These are phyloP conservation scores for Cremastinae sp. DNA, from an alignment of 2,888 invertebrate species.

Conservation along the genomic window DNA sequence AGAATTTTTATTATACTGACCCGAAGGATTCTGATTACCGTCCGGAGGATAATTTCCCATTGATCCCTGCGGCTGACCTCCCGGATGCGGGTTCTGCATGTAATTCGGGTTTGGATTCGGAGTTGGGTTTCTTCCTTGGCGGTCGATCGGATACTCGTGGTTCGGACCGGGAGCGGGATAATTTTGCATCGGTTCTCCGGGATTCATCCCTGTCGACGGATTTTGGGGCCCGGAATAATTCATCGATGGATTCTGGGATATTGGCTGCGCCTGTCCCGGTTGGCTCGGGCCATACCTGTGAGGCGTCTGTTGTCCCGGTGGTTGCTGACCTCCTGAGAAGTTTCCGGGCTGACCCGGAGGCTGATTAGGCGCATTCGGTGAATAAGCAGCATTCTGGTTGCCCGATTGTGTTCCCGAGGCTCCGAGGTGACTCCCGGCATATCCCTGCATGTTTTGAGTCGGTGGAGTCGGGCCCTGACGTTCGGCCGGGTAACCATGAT, in stretches of 20 bases:
- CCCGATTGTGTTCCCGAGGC: conserved; percentile 59
- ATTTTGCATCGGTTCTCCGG: conserved; percentile 69
- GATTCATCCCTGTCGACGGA: conserved; percentile 52
- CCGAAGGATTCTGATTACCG: conserved; percentile 65
- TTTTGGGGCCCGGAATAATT: conserved; percentile 36
- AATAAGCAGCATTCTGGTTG: conserved; percentile 47
- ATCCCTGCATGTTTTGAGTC: conserved; percentile 69
- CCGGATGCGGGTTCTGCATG: conserved; percentile 58
- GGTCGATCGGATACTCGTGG: conserved; percentile 70
- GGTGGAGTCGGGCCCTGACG: conserved; percentile 62
- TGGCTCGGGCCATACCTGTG: conserved; percentile 55
- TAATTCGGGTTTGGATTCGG: conserved; percentile 67
- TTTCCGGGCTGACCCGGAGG: conserved; percentile 46
- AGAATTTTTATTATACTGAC: conserved; percentile 69
- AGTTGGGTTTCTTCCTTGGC: conserved; percentile 65
- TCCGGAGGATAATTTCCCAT: conserved; percentile 68
- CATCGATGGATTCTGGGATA: conserved; percentile 48
- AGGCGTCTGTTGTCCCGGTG: conserved; percentile 45
- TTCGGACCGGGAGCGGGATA: conserved; percentile 65
- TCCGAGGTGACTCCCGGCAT: conserved; percentile 65
- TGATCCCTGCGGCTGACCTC: conserved; percentile 49
- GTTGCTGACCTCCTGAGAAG: conserved; percentile 58
- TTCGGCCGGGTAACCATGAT: conserved; percentile 68
- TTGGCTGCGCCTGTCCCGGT: conserved; percentile 34
- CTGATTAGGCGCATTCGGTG: conserved; percentile 55